Conservation (phyloP, 2,113 vertebrate species). For the Triplophysa tibetana region DNA sequence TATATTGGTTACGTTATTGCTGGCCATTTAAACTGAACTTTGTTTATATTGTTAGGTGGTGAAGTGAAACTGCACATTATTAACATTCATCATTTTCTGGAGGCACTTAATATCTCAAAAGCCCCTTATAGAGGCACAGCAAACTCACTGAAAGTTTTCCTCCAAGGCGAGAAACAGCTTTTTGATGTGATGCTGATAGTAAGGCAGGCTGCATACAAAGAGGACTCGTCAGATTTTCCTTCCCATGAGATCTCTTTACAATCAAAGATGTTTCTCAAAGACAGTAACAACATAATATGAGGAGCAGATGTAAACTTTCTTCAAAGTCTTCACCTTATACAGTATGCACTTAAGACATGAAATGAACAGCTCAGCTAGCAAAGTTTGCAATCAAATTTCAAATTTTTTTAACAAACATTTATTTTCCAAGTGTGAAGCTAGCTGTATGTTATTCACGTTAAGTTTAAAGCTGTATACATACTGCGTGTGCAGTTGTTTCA, state of each 20-base stretch:
- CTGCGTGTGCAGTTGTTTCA: no score
- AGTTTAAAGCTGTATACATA: no score
- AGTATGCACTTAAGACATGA: no score
- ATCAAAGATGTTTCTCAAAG: no score
- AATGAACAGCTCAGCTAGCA: no score
- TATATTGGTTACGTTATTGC: neutral
- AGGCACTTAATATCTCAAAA: neutral
- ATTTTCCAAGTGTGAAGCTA: no score
- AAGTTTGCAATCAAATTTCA: no score
- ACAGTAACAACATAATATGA: no score
- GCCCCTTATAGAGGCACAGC: neutral
- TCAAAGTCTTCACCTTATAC: no score
- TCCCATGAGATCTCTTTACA: neutral
- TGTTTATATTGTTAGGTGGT: neutral
- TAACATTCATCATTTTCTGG: neutral
- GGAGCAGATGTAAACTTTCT: no score
- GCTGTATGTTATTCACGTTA: no score
- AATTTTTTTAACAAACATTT: no score
- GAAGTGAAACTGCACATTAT: neutral
- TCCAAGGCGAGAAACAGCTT: neutral
- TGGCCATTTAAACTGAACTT: neutral
- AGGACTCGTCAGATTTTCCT: neutral
- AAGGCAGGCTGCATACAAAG: neutral
- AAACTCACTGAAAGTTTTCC: conserved; percentile 11
- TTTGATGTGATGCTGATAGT: conserved; percentile 5